Evolutionary conservation across 2,797 vertebrate species (phyloP).

Genomic region (Capromys pilorides): DNA sequence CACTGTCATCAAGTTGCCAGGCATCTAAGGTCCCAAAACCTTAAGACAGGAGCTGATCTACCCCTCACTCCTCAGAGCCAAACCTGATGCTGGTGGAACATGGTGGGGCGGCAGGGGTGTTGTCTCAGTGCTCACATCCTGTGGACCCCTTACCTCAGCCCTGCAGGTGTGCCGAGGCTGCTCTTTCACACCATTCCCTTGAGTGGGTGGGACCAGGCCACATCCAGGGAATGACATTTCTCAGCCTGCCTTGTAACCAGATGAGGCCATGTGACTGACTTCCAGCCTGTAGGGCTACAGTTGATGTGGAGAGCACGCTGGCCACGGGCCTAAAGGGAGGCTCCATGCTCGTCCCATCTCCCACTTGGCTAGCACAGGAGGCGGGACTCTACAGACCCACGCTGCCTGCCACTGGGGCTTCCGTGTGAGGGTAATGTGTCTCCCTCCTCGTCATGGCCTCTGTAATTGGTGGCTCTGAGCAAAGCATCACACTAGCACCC

Average conservation of each 20-base stretch:
- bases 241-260: background rate
- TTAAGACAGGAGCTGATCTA: background rate
- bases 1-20: background rate
- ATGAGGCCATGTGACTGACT: background rate
- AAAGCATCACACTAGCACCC: background rate
- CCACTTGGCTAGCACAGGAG: background rate
- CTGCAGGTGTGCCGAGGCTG: rapidly evolving
- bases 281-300: too few species aligned
- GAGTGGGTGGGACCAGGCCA: background rate
- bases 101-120: background rate
- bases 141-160: rapidly evolving
- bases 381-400: too few species aligned
- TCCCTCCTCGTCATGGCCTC: background rate
- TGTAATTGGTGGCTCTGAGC: background rate
- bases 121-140: background rate
- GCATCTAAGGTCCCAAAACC: background rate
- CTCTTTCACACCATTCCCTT: background rate
- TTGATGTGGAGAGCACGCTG: background rate
- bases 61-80: too few species aligned
- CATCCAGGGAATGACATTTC: background rate
- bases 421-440: too few species aligned
- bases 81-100: rapidly evolving
- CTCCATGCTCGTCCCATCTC: background rate
- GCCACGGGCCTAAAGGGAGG: background rate
- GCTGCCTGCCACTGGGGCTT: background rate